A percentile compares a stretch with the other conserved stretches of the same genome.
Conservation (phyloP, 2,797 vertebrate genomes). For the Anguilla anguilla region DNA sequence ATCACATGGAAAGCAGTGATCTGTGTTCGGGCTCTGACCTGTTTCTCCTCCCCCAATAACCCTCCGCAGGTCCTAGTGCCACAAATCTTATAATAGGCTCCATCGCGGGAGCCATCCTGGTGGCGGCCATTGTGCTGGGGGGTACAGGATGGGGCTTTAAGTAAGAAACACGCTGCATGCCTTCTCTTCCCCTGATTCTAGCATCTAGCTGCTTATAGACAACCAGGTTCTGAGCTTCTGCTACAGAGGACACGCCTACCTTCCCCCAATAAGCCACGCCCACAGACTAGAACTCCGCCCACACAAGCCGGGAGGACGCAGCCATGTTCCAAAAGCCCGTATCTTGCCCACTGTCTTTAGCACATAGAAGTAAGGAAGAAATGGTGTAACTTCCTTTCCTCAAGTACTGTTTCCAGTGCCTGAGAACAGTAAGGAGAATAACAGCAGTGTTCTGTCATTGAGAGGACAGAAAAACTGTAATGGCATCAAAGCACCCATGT, state of each 20-base stretch:
- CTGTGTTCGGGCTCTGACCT: slow-evolving; percentile 73
- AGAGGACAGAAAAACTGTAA: no score
- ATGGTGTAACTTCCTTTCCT: not conserved
- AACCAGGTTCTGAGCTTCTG: slow-evolving; percentile 93
- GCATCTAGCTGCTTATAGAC: slow-evolving; percentile 91
- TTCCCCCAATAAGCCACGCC: not conserved
- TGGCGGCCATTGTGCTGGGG: slow-evolving; percentile 99
- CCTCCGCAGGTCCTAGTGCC: slow-evolving; percentile 99
- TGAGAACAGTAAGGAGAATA: not conserved
- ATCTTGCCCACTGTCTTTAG: not conserved
- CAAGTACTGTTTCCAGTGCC: not conserved
- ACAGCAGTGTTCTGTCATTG: no score
- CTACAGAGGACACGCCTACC: slow-evolving; percentile 73
- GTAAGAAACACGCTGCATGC: slow-evolving; percentile 97
- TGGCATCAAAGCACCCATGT: no score
- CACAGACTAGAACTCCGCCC: not conserved
- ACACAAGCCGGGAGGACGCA: not conserved
- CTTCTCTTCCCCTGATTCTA: slow-evolving; percentile 87
- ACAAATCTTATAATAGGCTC: slow-evolving; percentile 99
- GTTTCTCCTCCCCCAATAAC: slow-evolving; percentile 79
- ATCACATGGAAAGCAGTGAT: slow-evolving; percentile 37
- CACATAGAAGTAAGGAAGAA: no score
- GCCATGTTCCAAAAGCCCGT: not conserved
- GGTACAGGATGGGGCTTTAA: slow-evolving; percentile 99
- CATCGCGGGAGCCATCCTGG: slow-evolving; percentile 99